Percentiles rank a stretch among this genome's conserved stretches.
These are phyloP conservation scores for Oreochromis grahami DNA, from an alignment of 2,797 vertebrate species.

Conservation along the genomic window DNA sequence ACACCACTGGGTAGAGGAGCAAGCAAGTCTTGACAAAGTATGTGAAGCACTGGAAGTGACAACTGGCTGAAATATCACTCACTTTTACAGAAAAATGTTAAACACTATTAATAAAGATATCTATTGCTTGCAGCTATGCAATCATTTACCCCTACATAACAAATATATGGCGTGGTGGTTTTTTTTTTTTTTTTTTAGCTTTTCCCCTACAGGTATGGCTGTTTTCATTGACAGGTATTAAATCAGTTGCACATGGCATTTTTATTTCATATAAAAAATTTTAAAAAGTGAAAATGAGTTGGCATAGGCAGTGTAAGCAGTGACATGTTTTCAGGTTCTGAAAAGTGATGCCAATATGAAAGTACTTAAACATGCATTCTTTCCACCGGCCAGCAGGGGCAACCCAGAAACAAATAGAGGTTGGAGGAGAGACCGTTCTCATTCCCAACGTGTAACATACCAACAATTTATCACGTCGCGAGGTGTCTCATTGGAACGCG, in stretches of 20 bases:
- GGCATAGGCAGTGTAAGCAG: background rate
- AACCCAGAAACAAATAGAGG: background rate
- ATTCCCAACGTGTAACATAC: background rate
- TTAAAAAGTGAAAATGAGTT: background rate
- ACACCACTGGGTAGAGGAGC: background rate
- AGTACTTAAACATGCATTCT: background rate
- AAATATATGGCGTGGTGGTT: fast-evolving
- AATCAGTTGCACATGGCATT: background rate
- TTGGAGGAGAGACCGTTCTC: background rate
- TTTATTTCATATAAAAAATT: background rate
- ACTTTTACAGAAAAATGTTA: background rate
- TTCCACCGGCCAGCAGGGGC: background rate
- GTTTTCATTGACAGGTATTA: background rate
- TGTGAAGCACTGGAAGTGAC: background rate
- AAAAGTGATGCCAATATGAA: background rate
- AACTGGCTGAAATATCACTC: background rate
- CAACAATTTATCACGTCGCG: background rate
- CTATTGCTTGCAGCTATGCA: background rate
- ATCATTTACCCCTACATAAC: background rate
- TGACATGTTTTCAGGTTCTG: background rate
- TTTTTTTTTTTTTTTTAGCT: background rate
- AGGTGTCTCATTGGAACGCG: background rate
- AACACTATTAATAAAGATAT: background rate
- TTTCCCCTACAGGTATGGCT: background rate
- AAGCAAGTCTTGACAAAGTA: background rate